Conservation (phyloP, 1,140 invertebrate genomes). For the Cherax destructor region DNA sequence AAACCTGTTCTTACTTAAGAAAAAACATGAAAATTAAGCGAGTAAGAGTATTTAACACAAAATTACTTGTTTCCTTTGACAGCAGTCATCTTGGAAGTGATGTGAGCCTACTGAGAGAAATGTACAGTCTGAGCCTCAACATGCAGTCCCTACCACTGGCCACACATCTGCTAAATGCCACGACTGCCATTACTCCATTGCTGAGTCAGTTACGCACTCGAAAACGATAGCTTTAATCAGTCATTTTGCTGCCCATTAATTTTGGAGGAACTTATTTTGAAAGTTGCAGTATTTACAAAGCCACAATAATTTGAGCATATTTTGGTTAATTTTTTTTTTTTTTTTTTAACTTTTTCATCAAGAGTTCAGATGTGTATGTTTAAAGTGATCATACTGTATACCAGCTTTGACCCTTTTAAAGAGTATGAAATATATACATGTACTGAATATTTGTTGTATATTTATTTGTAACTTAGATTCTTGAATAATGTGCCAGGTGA, state of each 20-base stretch:
- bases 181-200: constrained; percentile 20
- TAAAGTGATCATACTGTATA: too few relatives aligned
- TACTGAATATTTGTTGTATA: too few relatives aligned
- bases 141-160: constrained; percentile 22
- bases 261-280: not conserved
- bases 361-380: too few relatives aligned
- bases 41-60: not conserved
- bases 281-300: not conserved
- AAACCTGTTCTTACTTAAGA: too few relatives aligned
- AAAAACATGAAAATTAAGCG: not conserved
- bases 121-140: constrained; percentile 60
- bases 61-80: not conserved
- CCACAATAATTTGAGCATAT: not conserved
- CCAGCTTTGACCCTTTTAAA: too few relatives aligned
- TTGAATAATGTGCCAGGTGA: too few relatives aligned
- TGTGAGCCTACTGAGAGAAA: constrained; percentile 29
- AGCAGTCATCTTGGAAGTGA: constrained; percentile 13
- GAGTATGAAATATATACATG: too few relatives aligned
- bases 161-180: constrained; percentile 39
- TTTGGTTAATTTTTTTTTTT: not conserved
- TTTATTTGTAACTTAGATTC: too few relatives aligned
- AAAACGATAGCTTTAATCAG: constrained; percentile 21
- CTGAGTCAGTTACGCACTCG: constrained; percentile 12
- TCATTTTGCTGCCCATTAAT: not conserved
- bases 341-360: too few relatives aligned